These are phyloP conservation scores for Actenoides lindsayi DNA, from an alignment of 2,113 vertebrate species.

Conservation along the genomic window DNA sequence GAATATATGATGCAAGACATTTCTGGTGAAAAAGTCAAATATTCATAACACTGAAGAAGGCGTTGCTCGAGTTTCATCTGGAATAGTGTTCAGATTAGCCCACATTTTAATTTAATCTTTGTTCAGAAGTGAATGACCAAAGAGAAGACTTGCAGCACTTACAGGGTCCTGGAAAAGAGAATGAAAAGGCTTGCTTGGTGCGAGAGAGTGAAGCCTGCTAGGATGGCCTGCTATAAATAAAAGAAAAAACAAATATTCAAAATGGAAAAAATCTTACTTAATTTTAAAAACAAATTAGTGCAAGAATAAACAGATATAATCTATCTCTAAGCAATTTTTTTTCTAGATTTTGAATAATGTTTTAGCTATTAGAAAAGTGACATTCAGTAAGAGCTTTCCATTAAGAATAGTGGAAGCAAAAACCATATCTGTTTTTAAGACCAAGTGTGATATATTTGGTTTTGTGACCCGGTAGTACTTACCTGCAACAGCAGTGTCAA, in stretches of 20 bases:
- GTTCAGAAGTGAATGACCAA: background rate
- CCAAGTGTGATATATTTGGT: background rate
- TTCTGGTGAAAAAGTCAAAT: slow-evolving; percentile 33
- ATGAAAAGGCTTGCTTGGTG: background rate
- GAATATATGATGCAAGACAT: background rate
- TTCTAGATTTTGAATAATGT: background rate
- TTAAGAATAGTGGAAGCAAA: background rate
- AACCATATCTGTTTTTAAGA: background rate
- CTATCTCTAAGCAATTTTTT: background rate
- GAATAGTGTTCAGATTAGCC: slow-evolving; percentile 18
- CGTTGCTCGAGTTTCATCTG: background rate
- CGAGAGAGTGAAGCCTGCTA: background rate
- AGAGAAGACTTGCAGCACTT: background rate
- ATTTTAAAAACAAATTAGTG: background rate
- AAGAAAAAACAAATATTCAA: background rate
- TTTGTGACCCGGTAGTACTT: background rate
- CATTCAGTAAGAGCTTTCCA: background rate
- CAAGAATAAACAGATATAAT: background rate
- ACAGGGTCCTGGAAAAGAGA: background rate
- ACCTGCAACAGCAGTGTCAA: background rate
- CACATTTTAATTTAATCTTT: slow-evolving; percentile 24
- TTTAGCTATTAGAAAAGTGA: background rate
- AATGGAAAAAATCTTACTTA: background rate
- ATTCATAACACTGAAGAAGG: background rate
- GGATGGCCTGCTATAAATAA: background rate